These are phyloP conservation scores for Barnardius zonarius DNA, from an alignment of 2,113 vertebrate species.

Conservation along the genomic window DNA sequence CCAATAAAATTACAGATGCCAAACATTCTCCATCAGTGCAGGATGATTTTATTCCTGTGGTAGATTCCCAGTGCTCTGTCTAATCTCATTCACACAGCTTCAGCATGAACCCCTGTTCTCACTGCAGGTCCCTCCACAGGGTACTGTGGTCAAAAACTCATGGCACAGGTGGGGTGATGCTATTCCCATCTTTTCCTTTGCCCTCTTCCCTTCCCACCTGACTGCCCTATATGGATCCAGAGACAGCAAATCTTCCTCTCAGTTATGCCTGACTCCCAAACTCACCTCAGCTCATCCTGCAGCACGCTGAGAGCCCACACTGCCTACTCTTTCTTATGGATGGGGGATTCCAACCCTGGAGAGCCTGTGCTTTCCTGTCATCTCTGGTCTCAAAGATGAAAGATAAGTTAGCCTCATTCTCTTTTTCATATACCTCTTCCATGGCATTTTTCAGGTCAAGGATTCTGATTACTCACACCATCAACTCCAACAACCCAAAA, in stretches of 20 bases:
- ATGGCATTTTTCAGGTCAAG: not conserved
- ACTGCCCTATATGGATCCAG: not conserved
- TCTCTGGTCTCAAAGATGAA: not conserved
- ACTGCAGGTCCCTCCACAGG: not conserved
- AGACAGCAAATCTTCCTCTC: not conserved
- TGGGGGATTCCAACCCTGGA: fast-evolving
- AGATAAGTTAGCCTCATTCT: not conserved
- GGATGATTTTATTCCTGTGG: not conserved
- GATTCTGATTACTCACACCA: not conserved
- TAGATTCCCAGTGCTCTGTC: not conserved
- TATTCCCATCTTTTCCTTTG: not conserved
- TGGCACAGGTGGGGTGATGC: not conserved
- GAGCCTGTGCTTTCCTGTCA: not conserved
- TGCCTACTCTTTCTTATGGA: not conserved
- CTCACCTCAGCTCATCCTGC: not conserved
- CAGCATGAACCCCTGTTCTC: not conserved
- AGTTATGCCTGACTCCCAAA: not conserved
- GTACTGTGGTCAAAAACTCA: fast-evolving
- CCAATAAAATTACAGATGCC: not conserved
- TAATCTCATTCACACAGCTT: not conserved
- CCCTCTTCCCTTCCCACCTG: not conserved
- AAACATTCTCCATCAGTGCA: not conserved
- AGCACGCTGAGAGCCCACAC: not conserved
- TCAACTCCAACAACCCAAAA: not conserved
- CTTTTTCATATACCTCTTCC: not conserved